phyloP scores from a whole-genome alignment of 2,797 vertebrate species.

The Pachyuromys duprasi region DNA sequence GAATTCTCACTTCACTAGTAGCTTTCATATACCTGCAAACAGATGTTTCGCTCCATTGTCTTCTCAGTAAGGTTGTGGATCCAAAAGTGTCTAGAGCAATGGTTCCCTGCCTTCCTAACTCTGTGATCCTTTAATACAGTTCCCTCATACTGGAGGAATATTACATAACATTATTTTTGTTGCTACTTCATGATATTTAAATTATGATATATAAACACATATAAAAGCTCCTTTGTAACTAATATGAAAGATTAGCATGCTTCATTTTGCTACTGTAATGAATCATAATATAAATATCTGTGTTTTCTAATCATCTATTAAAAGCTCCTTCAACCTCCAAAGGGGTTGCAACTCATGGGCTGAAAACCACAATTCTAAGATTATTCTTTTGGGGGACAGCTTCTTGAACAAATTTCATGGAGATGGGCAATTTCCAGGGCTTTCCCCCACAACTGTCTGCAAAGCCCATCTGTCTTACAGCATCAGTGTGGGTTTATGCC shows the following conservation, averaged over 20 bases:
- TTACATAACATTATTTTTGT: neutral
- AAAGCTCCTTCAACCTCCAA: neutral
- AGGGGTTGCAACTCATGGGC: neutral
- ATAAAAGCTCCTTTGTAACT: neutral
- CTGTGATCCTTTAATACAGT: neutral
- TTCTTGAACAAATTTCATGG: neutral
- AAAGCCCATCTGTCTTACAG: neutral
- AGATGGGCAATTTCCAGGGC: neutral
- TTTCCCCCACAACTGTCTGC: neutral
- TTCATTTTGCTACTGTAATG: neutral
- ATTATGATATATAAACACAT: neutral
- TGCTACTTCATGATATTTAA: neutral
- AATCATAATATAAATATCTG: neutral
- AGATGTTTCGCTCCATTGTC: conserved; percentile 14
- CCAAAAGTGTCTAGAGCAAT: neutral
- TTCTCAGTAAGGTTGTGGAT: neutral
- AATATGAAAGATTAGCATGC: neutral
- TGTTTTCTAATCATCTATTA: neutral
- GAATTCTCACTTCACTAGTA: conserved; percentile 14
- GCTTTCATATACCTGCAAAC: neutral
- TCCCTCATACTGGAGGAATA: neutral
- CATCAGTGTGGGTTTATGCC: too few relatives aligned
- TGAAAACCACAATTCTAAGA: neutral
- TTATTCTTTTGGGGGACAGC: neutral
- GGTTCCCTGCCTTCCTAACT: neutral